Conservation (phyloP, 2,113 vertebrate genomes). For the Melospiza melodia region DNA sequence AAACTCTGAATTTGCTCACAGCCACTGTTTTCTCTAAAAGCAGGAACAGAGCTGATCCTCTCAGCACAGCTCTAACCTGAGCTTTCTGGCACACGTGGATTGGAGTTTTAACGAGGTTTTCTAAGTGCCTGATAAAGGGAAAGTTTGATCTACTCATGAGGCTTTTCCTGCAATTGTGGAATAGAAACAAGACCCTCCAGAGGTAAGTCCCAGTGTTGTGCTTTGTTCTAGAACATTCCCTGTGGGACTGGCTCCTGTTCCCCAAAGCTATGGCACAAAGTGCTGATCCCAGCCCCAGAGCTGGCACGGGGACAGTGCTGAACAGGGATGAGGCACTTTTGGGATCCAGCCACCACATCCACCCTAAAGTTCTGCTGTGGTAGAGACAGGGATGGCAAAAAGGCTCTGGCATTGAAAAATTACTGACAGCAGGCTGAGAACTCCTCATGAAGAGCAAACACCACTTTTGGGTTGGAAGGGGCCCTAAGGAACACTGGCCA, state of each 20-base stretch:
- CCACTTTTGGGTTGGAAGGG: rapidly evolving
- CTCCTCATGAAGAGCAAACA: neutral
- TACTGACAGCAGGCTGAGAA: neutral
- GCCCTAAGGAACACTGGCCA: neutral
- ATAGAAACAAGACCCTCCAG: neutral
- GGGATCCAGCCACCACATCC: neutral
- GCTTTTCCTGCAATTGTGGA: neutral
- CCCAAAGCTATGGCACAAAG: rapidly evolving
- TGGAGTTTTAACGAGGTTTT: neutral
- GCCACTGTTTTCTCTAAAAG: neutral
- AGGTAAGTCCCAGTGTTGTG: neutral
- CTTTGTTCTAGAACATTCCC: neutral
- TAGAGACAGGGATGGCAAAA: neutral
- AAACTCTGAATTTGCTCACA: neutral
- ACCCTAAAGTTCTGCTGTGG: neutral
- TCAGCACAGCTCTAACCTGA: neutral
- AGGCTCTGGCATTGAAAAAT: neutral
- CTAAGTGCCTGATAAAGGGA: neutral
- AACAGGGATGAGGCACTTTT: rapidly evolving
- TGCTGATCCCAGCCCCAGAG: neutral
- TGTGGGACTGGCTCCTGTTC: rapidly evolving
- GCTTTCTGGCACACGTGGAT: neutral
- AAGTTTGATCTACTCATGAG: neutral
- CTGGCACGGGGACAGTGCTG: neutral
- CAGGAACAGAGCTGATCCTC: neutral